Evolutionary conservation across 2,888 invertebrate species (phyloP).

Genomic region (Nemotelus pantherinus): DNA sequence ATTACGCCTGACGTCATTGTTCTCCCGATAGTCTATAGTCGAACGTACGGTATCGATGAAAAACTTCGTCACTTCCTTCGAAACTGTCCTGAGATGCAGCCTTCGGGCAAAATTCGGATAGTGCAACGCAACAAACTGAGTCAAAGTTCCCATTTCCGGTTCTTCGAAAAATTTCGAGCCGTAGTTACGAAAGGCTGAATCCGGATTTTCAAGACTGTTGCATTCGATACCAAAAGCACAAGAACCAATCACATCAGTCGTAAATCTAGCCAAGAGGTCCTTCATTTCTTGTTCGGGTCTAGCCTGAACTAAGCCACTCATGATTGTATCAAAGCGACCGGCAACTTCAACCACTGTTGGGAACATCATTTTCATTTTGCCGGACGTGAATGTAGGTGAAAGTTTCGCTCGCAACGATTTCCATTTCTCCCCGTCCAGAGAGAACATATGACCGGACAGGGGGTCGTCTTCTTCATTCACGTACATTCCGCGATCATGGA

Average conservation of each 20-base stretch:
- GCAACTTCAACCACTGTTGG: constrained; percentile 56
- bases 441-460: constrained; percentile 62
- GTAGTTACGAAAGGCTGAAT: constrained; percentile 60
- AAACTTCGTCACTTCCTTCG: constrained; percentile 56
- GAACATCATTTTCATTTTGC: constrained; percentile 57
- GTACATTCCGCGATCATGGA: constrained; percentile 60
- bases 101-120: not conserved
- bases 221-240: constrained; percentile 67
- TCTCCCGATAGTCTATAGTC: constrained; percentile 62
- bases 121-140: not conserved
- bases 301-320: constrained; percentile 27
- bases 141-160: not conserved
- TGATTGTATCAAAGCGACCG: constrained; percentile 53
- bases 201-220: constrained; percentile 63
- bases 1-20: constrained; percentile 61
- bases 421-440: constrained; percentile 64
- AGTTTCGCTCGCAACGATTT: constrained; percentile 58
- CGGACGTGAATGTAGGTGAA: constrained; percentile 56
- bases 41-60: constrained; percentile 60
- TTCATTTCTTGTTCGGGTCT: constrained; percentile 61
- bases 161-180: constrained; percentile 52
- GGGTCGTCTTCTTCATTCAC: constrained; percentile 60
- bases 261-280: constrained; percentile 64
- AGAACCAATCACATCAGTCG: constrained; percentile 66
- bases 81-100: constrained; percentile 51